Evolutionary conservation across 2,888 invertebrate genomes (phyloP).

Genomic region (Drosophila cognata): DNA sequence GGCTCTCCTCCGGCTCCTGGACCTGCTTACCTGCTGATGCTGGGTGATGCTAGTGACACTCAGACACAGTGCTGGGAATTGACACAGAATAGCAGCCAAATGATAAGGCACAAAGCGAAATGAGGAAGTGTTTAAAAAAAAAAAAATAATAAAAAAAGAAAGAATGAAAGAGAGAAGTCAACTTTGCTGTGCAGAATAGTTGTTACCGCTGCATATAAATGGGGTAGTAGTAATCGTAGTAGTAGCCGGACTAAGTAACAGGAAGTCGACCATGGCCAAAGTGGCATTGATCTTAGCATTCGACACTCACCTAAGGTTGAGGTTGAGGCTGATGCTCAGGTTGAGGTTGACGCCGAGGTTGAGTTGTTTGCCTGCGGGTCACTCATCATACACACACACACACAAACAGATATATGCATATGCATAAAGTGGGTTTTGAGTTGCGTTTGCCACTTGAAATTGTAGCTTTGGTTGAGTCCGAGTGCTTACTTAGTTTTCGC

Average conservation of each 20-base stretch:
- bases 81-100: constrained; percentile 79
- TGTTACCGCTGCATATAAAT: constrained; percentile 53
- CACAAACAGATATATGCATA: neutral
- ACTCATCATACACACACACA: constrained; percentile 32
- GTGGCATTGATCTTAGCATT: constrained; percentile 80
- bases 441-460: constrained; percentile 45
- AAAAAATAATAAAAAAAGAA: constrained; percentile 16
- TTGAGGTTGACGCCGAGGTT: constrained; percentile 49
- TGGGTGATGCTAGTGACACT: constrained; percentile 56
- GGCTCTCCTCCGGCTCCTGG: constrained; percentile 18
- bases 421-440: constrained; percentile 58
- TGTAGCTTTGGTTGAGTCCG: constrained; percentile 28
- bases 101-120: constrained; percentile 72
- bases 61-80: constrained; percentile 77
- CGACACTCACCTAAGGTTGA: constrained; percentile 63
- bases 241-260: constrained; percentile 43
- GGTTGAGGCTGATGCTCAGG: constrained; percentile 47
- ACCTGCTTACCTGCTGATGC: constrained; percentile 19
- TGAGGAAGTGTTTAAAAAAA: constrained; percentile 75
- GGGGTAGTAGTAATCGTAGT: constrained; percentile 72
- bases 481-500: constrained; percentile 31
- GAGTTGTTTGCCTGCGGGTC: constrained; percentile 63
- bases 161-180: constrained; percentile 22
- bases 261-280: constrained; percentile 68
- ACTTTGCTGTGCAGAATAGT: constrained; percentile 26